Base-by-base conservation (phyloP, 2,113 vertebrate species). In the Fregata magnificens region DNA sequence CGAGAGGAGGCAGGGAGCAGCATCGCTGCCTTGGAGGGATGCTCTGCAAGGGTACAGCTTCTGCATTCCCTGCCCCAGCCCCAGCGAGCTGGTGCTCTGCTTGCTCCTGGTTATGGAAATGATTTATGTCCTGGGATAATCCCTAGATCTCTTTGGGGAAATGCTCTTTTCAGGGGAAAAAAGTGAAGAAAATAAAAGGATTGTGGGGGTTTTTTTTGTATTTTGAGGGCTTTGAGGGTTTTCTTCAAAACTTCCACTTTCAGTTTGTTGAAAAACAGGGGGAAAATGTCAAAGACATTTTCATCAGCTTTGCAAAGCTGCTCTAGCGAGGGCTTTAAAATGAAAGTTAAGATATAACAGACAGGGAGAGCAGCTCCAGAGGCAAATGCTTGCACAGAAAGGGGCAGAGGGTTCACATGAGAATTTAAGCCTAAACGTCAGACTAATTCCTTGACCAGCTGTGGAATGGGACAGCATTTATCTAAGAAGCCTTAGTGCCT, bases 271-370 rank as follows among this genome's bases (percentile, higher is more conserved):
- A 16, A 14, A 63, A 88, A 13, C 1, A 7, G n/a, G 40, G 21
- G 16, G 2, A 2, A 45, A 47, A 38, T 0, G 7, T 11, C 59
- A 10, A 12, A 67, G 61, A 13, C 0, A 1, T 49, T 84, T 81
- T 7, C 20, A 12, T 16, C 63, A 53, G 50, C 66, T 74, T 50
- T 16, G 61, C 44, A 16, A 36, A 86, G 45, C 66, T 7, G 58
- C 79, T 31, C 13, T 58, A 12, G 4, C 0, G 2, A 13, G 66
- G 32, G 71, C 24, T 40, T 4, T 49, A 49, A 28, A 42, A 8
- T 6, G 24, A 15, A 70, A 72, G 29, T 32, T 42, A 17, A 56
- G 61, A 9, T 45, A 4, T 0, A 10, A 63, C 19, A 42, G 18
- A 2, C 14, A 5, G n/a, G 20, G 42, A 61, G 56, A 78, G 65